phyloP scores from a whole-genome alignment of 2,888 invertebrate genomes.

The Acronicta aceris region DNA sequence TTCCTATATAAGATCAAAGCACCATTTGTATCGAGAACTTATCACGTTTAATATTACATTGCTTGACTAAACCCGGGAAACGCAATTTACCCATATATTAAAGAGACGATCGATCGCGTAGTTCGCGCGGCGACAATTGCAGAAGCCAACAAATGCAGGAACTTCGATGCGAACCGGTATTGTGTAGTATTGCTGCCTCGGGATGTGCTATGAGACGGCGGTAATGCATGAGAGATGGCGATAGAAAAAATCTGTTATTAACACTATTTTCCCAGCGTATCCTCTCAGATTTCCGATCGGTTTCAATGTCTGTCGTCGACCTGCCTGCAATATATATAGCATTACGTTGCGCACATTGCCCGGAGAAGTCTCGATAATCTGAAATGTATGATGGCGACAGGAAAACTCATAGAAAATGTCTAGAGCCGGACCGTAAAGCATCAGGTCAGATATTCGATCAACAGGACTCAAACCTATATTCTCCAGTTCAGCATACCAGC shows the following conservation, averaged over 20 bases:
- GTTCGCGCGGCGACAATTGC: constrained; percentile 69
- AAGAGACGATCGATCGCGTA: constrained; percentile 56
- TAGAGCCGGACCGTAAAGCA: no score
- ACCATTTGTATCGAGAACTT: constrained; percentile 32
- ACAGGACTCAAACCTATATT: no score
- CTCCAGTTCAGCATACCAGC: no score
- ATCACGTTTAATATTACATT: constrained; percentile 38
- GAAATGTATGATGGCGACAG: no score
- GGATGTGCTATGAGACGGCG: constrained; percentile 56
- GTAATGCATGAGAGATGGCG: constrained; percentile 51
- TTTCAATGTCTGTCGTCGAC: no score
- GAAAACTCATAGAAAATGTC: no score
- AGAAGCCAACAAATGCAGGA: constrained; percentile 72
- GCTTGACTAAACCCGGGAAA: constrained; percentile 49
- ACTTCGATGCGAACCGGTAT: constrained; percentile 66
- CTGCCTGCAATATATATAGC: no score
- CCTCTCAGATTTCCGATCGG: no score
- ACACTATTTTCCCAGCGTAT: no score
- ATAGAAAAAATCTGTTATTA: not conserved
- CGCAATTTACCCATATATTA: constrained; percentile 65
- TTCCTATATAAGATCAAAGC: constrained; percentile 10
- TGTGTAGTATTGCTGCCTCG: constrained; percentile 73
- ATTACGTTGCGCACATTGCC: no score
- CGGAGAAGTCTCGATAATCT: no score
- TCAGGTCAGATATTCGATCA: no score